Base-by-base conservation (phyloP, 2,888 invertebrate genomes). In the Pyrrhia umbra region DNA sequence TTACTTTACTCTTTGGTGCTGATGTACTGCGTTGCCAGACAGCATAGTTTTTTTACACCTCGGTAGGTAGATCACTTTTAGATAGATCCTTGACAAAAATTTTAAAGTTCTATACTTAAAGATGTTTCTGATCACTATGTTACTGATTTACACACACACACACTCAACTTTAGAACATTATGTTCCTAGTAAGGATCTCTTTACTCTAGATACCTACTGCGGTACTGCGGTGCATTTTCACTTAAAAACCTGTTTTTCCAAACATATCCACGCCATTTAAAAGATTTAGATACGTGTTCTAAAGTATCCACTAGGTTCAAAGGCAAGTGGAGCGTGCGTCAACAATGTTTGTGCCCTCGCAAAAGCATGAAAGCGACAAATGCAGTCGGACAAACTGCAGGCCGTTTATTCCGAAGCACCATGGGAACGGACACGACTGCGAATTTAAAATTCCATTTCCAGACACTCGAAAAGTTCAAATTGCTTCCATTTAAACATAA, bases 391-490 rank as follows among this genome's bases (percentile, higher is more conserved):
- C 80, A 81, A 81, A 78, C 76, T 73, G 65, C 77, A 77, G 66
- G 75, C 69, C 82, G 82, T 84, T 81, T 80, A 84, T 88, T 87
- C 85, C 78, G 83, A 81, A 82, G 84, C 77, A 80, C 77, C 80
- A 79, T 68, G 81, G 79, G 77, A 79, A 77, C 75, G 73, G 72
- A 81, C 83, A 82, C 79, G 78, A 80, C 77, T 78, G 82, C 84
- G 80, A 89, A 91, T 92, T 92, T 92, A 92, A 92, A 92, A 92
- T 92, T 92, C 92, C 90, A 92, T 92, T 92, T 90, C 80, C 83
- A 76, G 73, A 75, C 84, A 83, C 75, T 85, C 73, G 80, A 85
- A 89, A 90, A 88, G 82, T 88, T 88, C 68, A 85, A 89, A 90
- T 88, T 87, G 90, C 83, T 77, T 68, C 73, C 73, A 84, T 79